Base-by-base conservation (phyloP, 2,113 vertebrate species). In the Okapia johnstoni region DNA sequence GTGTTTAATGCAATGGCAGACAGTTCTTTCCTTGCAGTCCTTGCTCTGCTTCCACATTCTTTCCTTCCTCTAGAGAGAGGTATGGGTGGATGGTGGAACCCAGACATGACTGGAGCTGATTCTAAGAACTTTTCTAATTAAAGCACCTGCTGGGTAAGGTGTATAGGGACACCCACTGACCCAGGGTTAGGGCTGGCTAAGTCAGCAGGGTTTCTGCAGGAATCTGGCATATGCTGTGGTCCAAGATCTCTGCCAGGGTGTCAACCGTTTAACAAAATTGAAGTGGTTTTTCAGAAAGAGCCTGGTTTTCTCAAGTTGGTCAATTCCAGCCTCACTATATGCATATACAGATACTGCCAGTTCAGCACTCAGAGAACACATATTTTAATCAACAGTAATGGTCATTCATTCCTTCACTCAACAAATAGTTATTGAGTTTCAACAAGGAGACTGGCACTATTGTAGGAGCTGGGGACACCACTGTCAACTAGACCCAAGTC, bases 211-310 rank as follows among this genome's bases (percentile, higher is more conserved):
- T 17, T 93, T 96, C 93, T 88, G 52, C 86, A 73, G 57, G 81
- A 94, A 86, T 66, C 90, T 94, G 90, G 66, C 57, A 95, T 57
- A 60, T 52, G 40, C 26, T 46, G n/a, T 12, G 36, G 60, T 40
- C 76, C 36, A 87, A 92, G 55, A 61, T 61, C 50, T 57, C 70
- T 58, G 26, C 92, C 61, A 93, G 21, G 55, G 76, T 66, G 93
- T n/a, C 73, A 94, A 90, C 33, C 55, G 95, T 66, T 84, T 93
- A 76, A 86, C 40, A 91, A 89, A 83, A 97, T 6, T 73, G 33
- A 94, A 92, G 89, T 84, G 36, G n/a, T 88, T 98, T 96, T 96
- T 85, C 87, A 89, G 70, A 91, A 90, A 97, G 55, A 97, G 86
- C 52, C 57, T 80, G 46, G 13, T 83, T 95, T 96, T 95, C 73